Evolutionary conservation across 2,113 vertebrate genomes (phyloP), one percentile per base, ranked within the genome.

Genomic region (Fregata magnificens): DNA sequence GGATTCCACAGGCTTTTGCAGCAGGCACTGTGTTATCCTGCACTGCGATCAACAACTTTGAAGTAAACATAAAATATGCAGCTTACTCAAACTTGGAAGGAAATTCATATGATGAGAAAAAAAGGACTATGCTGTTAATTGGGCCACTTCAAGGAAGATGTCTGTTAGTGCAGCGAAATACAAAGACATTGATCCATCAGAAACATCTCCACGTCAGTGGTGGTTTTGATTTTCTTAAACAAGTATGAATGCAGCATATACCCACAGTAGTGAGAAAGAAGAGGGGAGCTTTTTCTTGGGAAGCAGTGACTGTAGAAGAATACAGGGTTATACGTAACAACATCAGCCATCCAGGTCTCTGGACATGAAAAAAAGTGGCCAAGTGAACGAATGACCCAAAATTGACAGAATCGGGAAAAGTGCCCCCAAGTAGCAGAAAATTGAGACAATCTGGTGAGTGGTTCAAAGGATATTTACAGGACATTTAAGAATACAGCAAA

Each of bases 301-400:
- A 45, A 71, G 58, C 40, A 28, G 31, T 7, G 24, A 7, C 61
- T 78, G 49, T 11, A 31, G 38, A 65, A 44, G 13, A 20, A 74
- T 8, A 49, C 26, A 38, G 10, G 19, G 20, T 25, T 1, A 1
- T 14, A 45, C 0, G 0, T 28, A 31, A 55, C 8, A 36, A 32
- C 40, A 72, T 29, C 49, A 28, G 66, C 29, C 42, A 25, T 21
- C 40, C 25, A 19, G 32, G 21, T 11, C 24, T 67, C 42, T 34
- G 65, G 29, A 34, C 7, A 8, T 4, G 20, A 71, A 17, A 40
- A 67, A 55, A 77, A 52, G 36, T 10, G 16, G 25, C 16, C 59
- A 26, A 70, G n/a, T 31, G 62, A 85, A 85, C 61, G 19, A 52
- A 90, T 13, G 15, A 49, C 17, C 34, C 31, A 38, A 84, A 87